Evolutionary conservation across 2,888 invertebrate species (phyloP).

Genomic region (Aelia acuminata): DNA sequence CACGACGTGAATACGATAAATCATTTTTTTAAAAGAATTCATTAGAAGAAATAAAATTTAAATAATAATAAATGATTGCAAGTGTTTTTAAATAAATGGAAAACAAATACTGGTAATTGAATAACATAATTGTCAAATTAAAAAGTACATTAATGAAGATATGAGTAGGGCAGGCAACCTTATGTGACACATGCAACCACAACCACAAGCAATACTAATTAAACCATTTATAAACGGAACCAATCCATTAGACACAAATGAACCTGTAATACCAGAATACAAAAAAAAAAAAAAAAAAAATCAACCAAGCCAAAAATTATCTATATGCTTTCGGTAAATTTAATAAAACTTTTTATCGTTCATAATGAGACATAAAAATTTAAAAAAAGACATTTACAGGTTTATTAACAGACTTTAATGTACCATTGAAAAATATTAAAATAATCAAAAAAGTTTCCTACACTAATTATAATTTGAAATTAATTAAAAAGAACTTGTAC

Average conservation of each 20-base stretch:
- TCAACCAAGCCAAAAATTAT: background rate
- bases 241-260: background rate
- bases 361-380: background rate
- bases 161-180: slow-evolving; percentile 33
- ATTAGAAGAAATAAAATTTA: background rate
- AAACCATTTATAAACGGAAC: slow-evolving; percentile 30
- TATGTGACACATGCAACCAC: slow-evolving; percentile 40
- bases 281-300: background rate
- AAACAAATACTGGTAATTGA: background rate
- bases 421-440: background rate
- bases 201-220: slow-evolving; percentile 26
- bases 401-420: background rate
- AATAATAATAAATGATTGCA: background rate
- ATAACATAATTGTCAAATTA: background rate
- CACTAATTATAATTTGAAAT: background rate
- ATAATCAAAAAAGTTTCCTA: background rate
- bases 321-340: background rate
- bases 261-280: background rate
- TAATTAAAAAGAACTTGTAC: background rate
- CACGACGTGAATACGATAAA: background rate
- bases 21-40: background rate
- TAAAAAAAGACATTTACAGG: background rate
- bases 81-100: background rate
- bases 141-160: slow-evolving; percentile 19
- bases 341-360: background rate